Conservation (phyloP, 2,888 invertebrate species). For the Blastobasis lacticolella region DNA sequence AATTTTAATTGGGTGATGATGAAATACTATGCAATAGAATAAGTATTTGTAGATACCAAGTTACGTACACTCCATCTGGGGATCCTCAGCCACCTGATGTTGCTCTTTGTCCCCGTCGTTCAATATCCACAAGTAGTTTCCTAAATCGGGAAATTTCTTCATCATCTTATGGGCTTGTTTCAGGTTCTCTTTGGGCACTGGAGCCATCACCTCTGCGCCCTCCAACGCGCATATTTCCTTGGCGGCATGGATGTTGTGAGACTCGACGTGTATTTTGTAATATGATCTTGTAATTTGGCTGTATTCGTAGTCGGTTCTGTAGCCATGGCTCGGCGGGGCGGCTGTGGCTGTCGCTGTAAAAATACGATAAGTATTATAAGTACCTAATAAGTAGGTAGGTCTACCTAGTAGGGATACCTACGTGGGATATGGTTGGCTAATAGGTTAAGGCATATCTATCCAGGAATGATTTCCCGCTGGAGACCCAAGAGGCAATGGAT, state of each 20-base stretch:
- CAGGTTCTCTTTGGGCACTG: slow-evolving; percentile 22
- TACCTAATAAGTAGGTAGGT: too few relatives aligned
- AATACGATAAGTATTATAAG: not conserved
- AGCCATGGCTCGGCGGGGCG: slow-evolving; percentile 15
- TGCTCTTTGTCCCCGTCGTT: slow-evolving; percentile 23
- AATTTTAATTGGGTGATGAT: too few relatives aligned
- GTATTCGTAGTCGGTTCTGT: slow-evolving; percentile 44
- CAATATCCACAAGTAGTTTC: slow-evolving; percentile 29
- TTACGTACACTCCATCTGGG: slow-evolving; percentile 24
- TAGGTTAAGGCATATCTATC: too few relatives aligned
- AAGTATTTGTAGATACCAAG: not conserved
- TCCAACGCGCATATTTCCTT: slow-evolving; percentile 26
- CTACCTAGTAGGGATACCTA: too few relatives aligned
- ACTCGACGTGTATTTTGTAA: slow-evolving; percentile 49
- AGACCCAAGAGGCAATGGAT: too few relatives aligned
- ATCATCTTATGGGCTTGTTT: slow-evolving; percentile 30
- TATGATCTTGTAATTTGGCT: slow-evolving; percentile 37
- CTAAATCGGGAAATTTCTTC: slow-evolving; percentile 44
- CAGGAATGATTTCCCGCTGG: too few relatives aligned
- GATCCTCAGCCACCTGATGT: slow-evolving; percentile 34
- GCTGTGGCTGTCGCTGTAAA: not conserved
- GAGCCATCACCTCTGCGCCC: slow-evolving; percentile 35
- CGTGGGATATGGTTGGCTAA: too few relatives aligned
- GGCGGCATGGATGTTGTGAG: slow-evolving; percentile 1
- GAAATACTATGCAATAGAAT: too few relatives aligned